Evolutionary conservation across 2,113 vertebrate genomes (phyloP), one percentile per base, ranked within the genome.

Genomic region (Anser brachyrhynchus): DNA sequence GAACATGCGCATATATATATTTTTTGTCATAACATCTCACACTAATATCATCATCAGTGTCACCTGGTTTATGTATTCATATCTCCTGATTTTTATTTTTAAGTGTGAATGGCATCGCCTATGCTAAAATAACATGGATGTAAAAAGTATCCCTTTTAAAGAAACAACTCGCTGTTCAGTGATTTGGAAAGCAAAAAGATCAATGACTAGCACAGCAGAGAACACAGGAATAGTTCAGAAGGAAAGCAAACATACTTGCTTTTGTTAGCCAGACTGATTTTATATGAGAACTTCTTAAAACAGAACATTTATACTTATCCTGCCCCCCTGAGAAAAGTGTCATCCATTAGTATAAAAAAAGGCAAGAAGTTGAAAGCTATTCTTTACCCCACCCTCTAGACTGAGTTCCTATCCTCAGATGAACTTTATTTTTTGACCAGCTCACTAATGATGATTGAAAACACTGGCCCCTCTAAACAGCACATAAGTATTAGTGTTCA

Each of bases 361-460:
- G 69, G 55, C n/a, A 5, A 75, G 74, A 94, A 89, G 54, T 70
- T 61, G 51, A 94, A 95, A 43, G 64, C 78, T 84, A 70, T 80
- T 91, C 78, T 96, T 94, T 94, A 93, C 71, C 66, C 83, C 75
- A 74, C 31, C 41, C 51, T 75, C 92, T 89, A 95, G 90, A 81
- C 43, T 0, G 17, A 97, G 93, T 80, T 90, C 93, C 94, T 98
- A 97, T 98, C 98, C 98, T 97, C 73, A 97, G 74, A 95, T 79
- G 97, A 98, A 98, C 98, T 98, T 97, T 94, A 95, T 97, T 93
- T 97, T 97, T 97, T 97, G 95, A 98, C 95, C 93, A 94, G 93
- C 96, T 97, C 97, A 88, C 95, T 98, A 97, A 97, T 97, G 97
- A 94, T 96, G 96, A 95, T 90, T 94, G 97, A 97, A 98, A 97